These are phyloP conservation scores for Montipora capitata DNA, from an alignment of 92 coral and sea anemone species.

Conservation along the genomic window DNA sequence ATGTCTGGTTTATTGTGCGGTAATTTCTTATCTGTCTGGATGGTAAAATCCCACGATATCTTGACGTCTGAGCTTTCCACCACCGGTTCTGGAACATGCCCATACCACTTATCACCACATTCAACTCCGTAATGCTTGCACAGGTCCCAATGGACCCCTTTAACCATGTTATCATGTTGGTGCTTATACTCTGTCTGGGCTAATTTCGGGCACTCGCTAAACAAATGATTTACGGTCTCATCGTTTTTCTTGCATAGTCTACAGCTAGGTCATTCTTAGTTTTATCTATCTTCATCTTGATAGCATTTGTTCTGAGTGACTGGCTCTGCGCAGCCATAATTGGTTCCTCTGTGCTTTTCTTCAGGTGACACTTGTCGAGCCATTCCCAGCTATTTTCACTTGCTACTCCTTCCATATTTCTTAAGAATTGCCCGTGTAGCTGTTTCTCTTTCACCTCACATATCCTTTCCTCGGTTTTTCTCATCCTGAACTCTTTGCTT, in stretches of 20 bases:
- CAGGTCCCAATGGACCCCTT: no score
- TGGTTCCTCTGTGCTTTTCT: background rate
- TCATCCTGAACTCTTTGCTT: background rate
- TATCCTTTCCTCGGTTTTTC: background rate
- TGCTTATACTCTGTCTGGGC: conserved; percentile 50
- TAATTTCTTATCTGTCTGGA: no score
- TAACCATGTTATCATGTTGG: conserved; percentile 21
- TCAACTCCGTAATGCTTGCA: no score
- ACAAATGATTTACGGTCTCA: conserved; percentile 62
- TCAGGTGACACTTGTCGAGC: no score
- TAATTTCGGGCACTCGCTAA: conserved; percentile 54
- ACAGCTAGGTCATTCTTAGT: conserved; percentile 9
- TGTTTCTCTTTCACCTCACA: background rate
- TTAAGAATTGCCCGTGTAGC: background rate
- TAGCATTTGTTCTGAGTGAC: background rate
- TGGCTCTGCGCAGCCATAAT: background rate
- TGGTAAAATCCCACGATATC: no score
- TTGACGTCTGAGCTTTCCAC: no score
- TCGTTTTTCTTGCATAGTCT: conserved; percentile 10
- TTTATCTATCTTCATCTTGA: conserved; percentile 9
- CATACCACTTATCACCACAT: no score
- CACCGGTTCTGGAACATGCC: no score
- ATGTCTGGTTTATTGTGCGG: no score
- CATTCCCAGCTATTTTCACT: background rate
- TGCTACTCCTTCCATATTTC: background rate